phyloP scores from a whole-genome alignment of 2,113 vertebrate species.

The Macrotis lagotis region DNA sequence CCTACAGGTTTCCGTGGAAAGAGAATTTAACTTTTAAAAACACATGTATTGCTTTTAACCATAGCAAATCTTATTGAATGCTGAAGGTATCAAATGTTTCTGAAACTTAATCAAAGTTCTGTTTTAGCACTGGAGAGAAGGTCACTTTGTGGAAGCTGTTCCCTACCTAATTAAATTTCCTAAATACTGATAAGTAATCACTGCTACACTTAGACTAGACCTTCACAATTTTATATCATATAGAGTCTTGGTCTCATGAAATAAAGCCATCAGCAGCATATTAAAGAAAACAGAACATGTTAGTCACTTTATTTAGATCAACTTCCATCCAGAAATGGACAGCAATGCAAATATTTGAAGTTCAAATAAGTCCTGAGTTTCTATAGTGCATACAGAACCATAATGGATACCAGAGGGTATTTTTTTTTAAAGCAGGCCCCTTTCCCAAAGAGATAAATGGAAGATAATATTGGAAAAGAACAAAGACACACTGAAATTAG shows the following conservation, averaged over 20 bases:
- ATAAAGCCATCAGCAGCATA: neutral
- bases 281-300: neutral
- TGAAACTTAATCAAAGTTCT: neutral
- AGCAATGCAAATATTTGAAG: neutral
- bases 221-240: neutral
- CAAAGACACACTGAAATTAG: neutral
- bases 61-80: neutral
- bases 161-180: neutral
- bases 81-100: neutral
- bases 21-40: neutral
- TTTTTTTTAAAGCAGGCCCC: neutral
- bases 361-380: neutral
- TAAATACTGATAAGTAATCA: neutral
- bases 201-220: neutral
- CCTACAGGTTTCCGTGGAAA: slow-evolving; percentile 45
- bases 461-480: neutral
- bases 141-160: neutral
- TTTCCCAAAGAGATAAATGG: neutral
- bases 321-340: neutral
- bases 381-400: neutral
- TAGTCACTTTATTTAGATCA: neutral
- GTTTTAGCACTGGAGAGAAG: neutral
- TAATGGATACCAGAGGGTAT: neutral
- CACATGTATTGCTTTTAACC: neutral
- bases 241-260: neutral